Evolutionary conservation across 2,113 vertebrate species (phyloP).

Genomic region (Eolophus roseicapilla): DNA sequence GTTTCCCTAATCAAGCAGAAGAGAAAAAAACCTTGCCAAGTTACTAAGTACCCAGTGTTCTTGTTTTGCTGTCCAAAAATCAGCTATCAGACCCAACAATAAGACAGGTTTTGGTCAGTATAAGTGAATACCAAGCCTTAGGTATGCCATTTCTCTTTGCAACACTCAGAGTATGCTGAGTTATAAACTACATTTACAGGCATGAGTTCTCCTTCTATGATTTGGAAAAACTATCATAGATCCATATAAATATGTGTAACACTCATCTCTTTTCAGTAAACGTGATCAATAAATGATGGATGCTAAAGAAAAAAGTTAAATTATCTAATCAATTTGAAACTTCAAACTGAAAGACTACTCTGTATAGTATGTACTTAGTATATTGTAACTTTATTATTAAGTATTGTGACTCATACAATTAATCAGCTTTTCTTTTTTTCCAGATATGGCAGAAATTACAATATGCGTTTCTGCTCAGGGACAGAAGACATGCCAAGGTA

Average conservation of each 20-base stretch:
- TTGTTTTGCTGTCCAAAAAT: conserved; percentile 31
- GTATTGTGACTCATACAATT: conserved; percentile 42
- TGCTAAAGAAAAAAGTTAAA: neutral
- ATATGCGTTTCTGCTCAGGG: conserved; percentile 1
- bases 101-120: neutral
- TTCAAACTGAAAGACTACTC: neutral
- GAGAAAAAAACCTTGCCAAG: neutral
- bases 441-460: conserved; percentile 51
- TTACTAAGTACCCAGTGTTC: neutral
- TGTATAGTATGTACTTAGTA: neutral
- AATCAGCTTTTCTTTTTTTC: conserved; percentile 28
- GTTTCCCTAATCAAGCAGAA: conserved; percentile 11
- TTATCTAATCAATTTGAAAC: neutral
- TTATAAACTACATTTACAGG: neutral
- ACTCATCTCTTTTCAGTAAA: conserved; percentile 2
- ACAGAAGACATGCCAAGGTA: conserved; percentile 13
- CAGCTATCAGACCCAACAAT: neutral
- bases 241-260: neutral
- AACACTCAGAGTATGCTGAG: neutral
- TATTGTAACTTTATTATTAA: neutral
- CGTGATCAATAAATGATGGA: neutral
- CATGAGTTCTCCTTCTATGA: neutral
- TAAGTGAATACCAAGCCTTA: neutral
- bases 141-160: neutral
- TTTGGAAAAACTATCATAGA: neutral